phyloP scores from a whole-genome alignment of 2,113 vertebrate genomes.

The Thamnaconus septentrionalis region DNA sequence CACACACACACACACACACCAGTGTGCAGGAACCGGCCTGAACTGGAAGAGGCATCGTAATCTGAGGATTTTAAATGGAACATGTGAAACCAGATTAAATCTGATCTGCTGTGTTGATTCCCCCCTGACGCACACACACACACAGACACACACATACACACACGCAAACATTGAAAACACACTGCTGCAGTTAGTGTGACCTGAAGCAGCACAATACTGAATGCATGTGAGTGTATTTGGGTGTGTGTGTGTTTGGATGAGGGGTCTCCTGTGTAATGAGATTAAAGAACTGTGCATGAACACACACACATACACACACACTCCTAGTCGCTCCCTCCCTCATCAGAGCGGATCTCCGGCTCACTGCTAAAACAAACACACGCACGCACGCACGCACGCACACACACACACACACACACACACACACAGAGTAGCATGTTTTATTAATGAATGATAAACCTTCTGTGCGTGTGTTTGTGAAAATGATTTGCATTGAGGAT shows the following conservation, averaged over 20 bases:
- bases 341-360: conserved; percentile 79
- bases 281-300: too few species aligned
- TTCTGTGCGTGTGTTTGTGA: conserved; percentile 16
- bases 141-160: background rate
- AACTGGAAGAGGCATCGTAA: background rate
- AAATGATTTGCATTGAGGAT: too few species aligned
- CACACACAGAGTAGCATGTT: conserved; percentile 2
- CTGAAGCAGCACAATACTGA: too few species aligned
- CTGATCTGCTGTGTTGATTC: conserved; percentile 10
- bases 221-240: too few species aligned
- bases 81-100: conserved; percentile 47
- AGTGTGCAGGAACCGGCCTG: background rate
- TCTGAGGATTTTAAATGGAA: background rate
- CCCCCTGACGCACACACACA: background rate
- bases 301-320: conserved; percentile 22
- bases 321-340: conserved; percentile 71
- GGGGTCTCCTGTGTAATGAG: too few species aligned
- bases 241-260: too few species aligned
- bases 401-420: conserved; percentile 73
- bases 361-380: conserved; percentile 54
- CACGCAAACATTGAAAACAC: too few species aligned
- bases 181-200: too few species aligned
- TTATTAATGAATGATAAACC: conserved; percentile 79
- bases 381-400: conserved; percentile 75
- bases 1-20: background rate